Evolutionary conservation across 2,113 vertebrate genomes (phyloP).

Genomic region (Bothrops jararaca): DNA sequence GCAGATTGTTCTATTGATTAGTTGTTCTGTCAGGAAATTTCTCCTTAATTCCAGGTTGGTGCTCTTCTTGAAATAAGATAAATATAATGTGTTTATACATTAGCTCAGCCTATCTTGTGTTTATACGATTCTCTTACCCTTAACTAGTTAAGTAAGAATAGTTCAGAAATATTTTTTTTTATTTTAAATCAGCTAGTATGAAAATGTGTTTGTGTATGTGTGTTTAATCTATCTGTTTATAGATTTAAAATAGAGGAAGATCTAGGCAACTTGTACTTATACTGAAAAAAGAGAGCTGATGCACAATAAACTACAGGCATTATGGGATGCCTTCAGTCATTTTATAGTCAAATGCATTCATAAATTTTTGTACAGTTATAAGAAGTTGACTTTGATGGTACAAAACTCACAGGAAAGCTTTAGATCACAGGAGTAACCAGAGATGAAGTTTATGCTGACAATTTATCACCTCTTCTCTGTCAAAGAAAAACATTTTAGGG

Average conservation of each 20-base stretch:
- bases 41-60: no score
- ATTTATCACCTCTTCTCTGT: slow-evolving; percentile 69
- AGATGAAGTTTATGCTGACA: slow-evolving; percentile 70
- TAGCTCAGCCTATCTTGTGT: not conserved
- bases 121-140: not conserved
- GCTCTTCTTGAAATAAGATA: not conserved
- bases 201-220: not conserved
- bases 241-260: not conserved
- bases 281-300: slow-evolving; percentile 42
- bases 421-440: slow-evolving; percentile 64
- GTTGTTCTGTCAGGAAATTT: no score
- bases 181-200: slow-evolving; percentile 25
- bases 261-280: slow-evolving; percentile 30
- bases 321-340: slow-evolving; percentile 61
- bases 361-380: slow-evolving; percentile 68
- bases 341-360: slow-evolving; percentile 68
- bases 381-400: slow-evolving; percentile 64
- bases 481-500: slow-evolving; percentile 74
- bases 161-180: slow-evolving; percentile 16
- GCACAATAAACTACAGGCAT: slow-evolving; percentile 50
- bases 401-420: slow-evolving; percentile 66
- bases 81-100: not conserved
- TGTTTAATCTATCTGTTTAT: not conserved
- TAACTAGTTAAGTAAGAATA: not conserved
- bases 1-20: not conserved